Base-by-base conservation (phyloP, 2,113 vertebrate species). In the Mormyrus iriodes region DNA sequence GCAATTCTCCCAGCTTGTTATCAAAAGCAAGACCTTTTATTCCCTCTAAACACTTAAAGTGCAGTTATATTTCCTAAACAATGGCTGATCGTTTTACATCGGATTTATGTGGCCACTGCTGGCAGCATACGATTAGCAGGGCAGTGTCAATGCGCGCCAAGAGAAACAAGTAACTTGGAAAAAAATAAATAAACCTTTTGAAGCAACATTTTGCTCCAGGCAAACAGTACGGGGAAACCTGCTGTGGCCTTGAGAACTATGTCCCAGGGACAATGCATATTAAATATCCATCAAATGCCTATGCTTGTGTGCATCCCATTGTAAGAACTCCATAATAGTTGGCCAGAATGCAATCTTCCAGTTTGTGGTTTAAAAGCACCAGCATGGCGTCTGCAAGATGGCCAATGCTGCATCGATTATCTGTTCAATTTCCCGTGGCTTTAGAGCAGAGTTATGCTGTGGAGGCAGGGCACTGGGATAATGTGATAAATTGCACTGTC, bases 51-150 rank as follows among this genome's bases (percentile, higher is more conserved):
- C 51, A 55, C 51, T 55, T 35, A 86, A 35, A 86, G 85, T 2
- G 35, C 51, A 39, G 52, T 39, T 55, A 35, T 86, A n/a, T 35
- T 86, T 31, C 44, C 39, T 86, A 35, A 84, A 48, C 21, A 48
- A 84, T 3, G 44, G 21, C 82, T 55, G n/a, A 84, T 48, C 0
- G 21, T 39, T 53, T 86, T 51, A 86, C 31, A 19, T 24, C 35
- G 61, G 89, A 42, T 69, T 83, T 89, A 84, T 89, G 85, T 88
- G 69, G 73, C 90, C 87, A 87, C 48, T 48, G 69, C 85, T 55
- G 85, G 19, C 46, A 55, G 85, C 4, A 39, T 21, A 55, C 5
- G 5, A 55, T 89, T 58, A 82, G 31, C 31, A 85, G 49, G 69
- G 55, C 83, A 87, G 21, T 17, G 83, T 86, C 89, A 88, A 88